Evolutionary conservation across 2,888 invertebrate genomes (phyloP), one percentile per base, ranked within the genome.

Genomic region (Ferdinandea cuprea): DNA sequence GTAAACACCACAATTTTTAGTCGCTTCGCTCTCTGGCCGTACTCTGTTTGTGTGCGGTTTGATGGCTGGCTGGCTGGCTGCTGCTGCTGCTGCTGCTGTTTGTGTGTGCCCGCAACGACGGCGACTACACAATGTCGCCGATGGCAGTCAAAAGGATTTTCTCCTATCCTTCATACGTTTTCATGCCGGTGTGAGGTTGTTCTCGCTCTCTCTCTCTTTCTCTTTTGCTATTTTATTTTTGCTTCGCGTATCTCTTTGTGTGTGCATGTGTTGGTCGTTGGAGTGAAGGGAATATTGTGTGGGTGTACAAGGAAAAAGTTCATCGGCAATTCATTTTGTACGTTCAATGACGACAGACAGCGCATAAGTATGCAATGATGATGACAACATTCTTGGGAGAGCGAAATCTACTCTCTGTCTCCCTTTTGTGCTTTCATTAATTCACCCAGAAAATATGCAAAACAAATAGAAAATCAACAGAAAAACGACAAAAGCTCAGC

Each of bases 61-160:
- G 17, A 56, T 73, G 59, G 50, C 61, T 13, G 13, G 37, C 37
- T 37, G n/a, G 40, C 37, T 63, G 25, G 59, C 50, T 80, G 71
- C 76, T 83, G 72, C 72, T 77, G 61, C 25, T 63, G 59, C 50
- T 80, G 69, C 74, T 81, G 71, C 77, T 77, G 61, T 65, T 77
- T 61, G 76, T 54, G 72, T n/a, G 77, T 83, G 61, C 72, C 72
- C 83, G 77, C 83, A 83, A 77, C 77, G 77, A 83, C 83, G 68
- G 76, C 83, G 77, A 66, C 83, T 78, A 78, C 72, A 78, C 77
- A 78, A 83, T 73, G 83, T 83, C 72, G 72, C 68, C 63, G 72
- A 78, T 78, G 83, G 78, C 78, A 78, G 72, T 54, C 78, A 78
- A 78, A 83, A 78, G 83, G 83, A 83, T 83, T 68, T 83, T 77